Base-by-base conservation (phyloP, 1,140 invertebrate species). In the Pogonomyrmex barbatus region DNA sequence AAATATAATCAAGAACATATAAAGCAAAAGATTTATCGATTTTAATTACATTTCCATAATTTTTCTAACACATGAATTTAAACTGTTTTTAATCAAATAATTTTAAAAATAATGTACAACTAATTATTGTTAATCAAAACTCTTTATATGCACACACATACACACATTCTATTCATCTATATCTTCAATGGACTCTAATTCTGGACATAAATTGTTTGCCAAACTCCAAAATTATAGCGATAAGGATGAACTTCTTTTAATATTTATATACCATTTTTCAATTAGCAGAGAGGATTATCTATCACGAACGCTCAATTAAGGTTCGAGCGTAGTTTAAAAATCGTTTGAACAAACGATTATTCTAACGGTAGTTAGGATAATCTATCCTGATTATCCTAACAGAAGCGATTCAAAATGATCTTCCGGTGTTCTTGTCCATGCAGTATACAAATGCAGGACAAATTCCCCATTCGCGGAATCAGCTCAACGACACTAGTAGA, bases 391-490 rank as follows among this genome's bases (percentile, higher is more conserved):
- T 24, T 24, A 24, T 24, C 24, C 75, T 86, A 78, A 58, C 60
- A 24, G 24, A 24, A 24, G 24, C 71, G 85, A 88, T 47, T 77
- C 86, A 77, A 81, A 75, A 79, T 47, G 62, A 89, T 87, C 68
- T 50, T 89, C 71, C 77, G 86, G 45, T 83, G 85, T 89, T 68
- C 73, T 89, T 79, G 78, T 76, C 60, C 81, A 68, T 79, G 76
- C 67, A 82, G 52, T 90, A 85, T 68, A 73, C 62, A 24, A 24
- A 24, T 24, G 77, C 79, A 85, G 89, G 89, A 89, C 87, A 85
- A 90, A 89, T 75, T 79, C 85, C 45, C 24, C 75, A 85, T 90
- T 89, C 79, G 89, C 79, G 88, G 88, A 90, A 85, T 88, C 89
- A 89, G 89, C 89, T 89, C 75, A 87, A 89, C 86, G 82, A 87